A percentile compares a stretch with the other conserved stretches of the same genome.
Evolutionary conservation across 2,113 vertebrate species (phyloP).

Genomic region (Microtus pennsylvanicus): DNA sequence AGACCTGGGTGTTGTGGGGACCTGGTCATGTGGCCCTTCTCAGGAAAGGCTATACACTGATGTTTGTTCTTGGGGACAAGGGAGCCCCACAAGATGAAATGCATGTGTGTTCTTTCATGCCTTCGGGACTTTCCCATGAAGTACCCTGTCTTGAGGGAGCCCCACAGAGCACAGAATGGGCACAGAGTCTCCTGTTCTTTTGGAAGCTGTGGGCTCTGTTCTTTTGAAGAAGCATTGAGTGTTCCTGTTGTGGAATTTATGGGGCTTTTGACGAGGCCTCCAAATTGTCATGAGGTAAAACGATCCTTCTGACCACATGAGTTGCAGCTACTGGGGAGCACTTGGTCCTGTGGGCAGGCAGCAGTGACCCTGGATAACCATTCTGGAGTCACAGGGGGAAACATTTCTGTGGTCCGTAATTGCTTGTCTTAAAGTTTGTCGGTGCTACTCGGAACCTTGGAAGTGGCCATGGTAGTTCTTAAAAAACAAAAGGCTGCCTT

Average conservation of each 20-base stretch:
- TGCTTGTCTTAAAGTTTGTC: conserved; percentile 42
- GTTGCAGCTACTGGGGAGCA: neutral
- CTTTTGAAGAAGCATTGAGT: conserved; percentile 43
- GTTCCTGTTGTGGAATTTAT: conserved; percentile 67
- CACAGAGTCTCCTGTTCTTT: neutral
- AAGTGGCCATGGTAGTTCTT: neutral
- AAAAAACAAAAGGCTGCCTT: conserved; percentile 50
- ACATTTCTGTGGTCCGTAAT: neutral
- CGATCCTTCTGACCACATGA: neutral
- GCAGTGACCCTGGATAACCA: neutral
- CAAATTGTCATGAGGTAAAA: conserved; percentile 56
- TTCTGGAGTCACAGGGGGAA: conserved; percentile 47
- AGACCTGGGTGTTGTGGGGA: neutral
- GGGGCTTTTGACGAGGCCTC: conserved; percentile 49
- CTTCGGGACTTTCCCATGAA: neutral
- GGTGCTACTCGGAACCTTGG: neutral
- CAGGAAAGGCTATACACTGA: neutral
- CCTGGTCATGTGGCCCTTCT: neutral
- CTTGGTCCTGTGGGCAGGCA: neutral
- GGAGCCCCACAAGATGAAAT: neutral
- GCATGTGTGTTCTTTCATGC: too few species aligned
- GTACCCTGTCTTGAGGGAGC: neutral
- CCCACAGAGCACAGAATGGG: neutral
- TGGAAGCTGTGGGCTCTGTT: neutral
- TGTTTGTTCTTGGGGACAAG: neutral